Evolutionary conservation across 2,888 invertebrate genomes (phyloP).

Genomic region (Drosophila cracens): DNA sequence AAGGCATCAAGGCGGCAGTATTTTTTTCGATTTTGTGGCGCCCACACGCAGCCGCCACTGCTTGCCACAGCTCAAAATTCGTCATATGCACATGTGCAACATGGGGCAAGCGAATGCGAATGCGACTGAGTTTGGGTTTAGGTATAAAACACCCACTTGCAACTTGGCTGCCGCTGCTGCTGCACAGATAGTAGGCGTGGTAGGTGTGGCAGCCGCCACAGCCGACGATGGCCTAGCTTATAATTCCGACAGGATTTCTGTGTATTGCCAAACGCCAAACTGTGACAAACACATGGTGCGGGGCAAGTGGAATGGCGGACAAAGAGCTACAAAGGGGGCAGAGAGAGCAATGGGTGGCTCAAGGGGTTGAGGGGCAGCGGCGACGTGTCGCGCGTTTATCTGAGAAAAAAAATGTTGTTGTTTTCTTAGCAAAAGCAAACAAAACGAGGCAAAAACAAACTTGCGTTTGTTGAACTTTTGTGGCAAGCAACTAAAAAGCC

Average conservation of each 20-base stretch:
- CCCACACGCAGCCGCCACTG: slow-evolving; percentile 66
- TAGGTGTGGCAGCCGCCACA: slow-evolving; percentile 64
- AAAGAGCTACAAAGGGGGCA: neutral
- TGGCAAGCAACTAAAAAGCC: slow-evolving; percentile 30
- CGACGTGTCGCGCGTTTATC: slow-evolving; percentile 24
- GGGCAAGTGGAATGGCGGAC: neutral
- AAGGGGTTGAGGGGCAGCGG: neutral
- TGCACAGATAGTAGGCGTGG: slow-evolving; percentile 47
- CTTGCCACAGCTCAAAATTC: slow-evolving; percentile 66
- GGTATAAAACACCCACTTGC: slow-evolving; percentile 67
- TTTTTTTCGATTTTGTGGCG: slow-evolving; percentile 57
- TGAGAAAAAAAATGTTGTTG: neutral
- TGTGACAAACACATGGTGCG: slow-evolving; percentile 23
- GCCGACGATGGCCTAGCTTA: slow-evolving; percentile 9
- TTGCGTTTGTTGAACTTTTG: slow-evolving; percentile 67
- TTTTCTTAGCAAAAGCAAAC: slow-evolving; percentile 34
- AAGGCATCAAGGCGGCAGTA: slow-evolving; percentile 20
- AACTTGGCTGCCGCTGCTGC: slow-evolving; percentile 13
- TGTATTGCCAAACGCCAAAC: slow-evolving; percentile 37
- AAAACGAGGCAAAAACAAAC: slow-evolving; percentile 26
- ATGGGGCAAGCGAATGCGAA: slow-evolving; percentile 46
- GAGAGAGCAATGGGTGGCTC: neutral
- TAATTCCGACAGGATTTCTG: slow-evolving; percentile 68
- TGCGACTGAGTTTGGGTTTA: slow-evolving; percentile 13
- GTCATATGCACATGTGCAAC: slow-evolving; percentile 64